Base-by-base conservation (phyloP, 2,888 invertebrate species). In the Emmelina monodactyla region DNA sequence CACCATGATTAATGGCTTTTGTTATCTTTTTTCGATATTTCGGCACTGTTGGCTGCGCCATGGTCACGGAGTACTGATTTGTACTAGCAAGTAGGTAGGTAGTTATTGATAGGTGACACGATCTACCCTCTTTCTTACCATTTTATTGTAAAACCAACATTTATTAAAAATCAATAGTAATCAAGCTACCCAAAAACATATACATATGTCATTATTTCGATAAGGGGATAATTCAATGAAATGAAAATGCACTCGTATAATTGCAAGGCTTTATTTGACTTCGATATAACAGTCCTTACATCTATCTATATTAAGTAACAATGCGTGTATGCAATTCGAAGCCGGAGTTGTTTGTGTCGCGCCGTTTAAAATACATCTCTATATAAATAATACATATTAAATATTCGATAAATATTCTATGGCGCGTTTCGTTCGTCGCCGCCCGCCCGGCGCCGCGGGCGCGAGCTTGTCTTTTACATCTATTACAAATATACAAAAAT, bases 211-310 rank as follows among this genome's bases (percentile, higher is more conserved):
- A n/a, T n/a, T n/a, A n/a, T n/a, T n/a, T n/a, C n/a, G n/a, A n/a
- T n/a, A n/a, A n/a, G n/a, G n/a, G n/a, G n/a, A n/a, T n/a, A n/a
- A n/a, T n/a, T n/a, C n/a, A n/a, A n/a, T n/a, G n/a, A n/a, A n/a
- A n/a, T n/a, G n/a, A 65, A 73, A 19, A 19, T 9, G 9, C 5
- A 6, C 9, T 19, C 19, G 19, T 6, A 19, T 76, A 70, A 73
- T 72, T 72, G 76, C 78, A 70, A 76, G 76, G 73, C 75, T 78
- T 76, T 76, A 62, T 66, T 67, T 67, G 68, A 64, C 62, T 66
- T 62, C 53, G 50, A 54, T 65, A 64, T 69, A 75, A 73, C 67
- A 67, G 62, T 69, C 58, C 72, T 73, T 73, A 73, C 9, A n/a
- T n/a, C 50, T 49, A 58, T 49, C 69, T 75, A 70, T 62, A 58